These are phyloP conservation scores for Acronicta psi DNA, from an alignment of 2,888 invertebrate species.

Conservation along the genomic window DNA sequence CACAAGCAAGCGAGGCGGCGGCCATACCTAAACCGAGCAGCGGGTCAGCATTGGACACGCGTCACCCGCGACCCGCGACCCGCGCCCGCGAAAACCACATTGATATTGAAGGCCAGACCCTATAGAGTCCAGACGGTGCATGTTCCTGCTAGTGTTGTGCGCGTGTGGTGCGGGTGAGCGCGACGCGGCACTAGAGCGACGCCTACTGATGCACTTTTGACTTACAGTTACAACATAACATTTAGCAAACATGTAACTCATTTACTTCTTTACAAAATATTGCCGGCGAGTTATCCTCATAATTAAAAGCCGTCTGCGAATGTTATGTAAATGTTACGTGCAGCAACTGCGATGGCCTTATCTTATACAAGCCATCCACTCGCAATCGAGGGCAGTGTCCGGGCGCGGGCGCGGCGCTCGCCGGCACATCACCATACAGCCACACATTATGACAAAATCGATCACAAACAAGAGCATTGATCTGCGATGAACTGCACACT, in stretches of 20 bases:
- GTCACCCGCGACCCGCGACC: constrained; percentile 7
- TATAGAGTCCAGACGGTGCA: no score
- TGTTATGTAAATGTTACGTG: constrained; percentile 12
- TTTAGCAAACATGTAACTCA: no score
- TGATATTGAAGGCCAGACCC: no score
- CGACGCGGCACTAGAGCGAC: no score
- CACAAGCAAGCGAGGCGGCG: constrained; percentile 20
- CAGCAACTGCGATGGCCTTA: constrained; percentile 4
- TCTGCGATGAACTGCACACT: not conserved
- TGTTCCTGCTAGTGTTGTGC: no score
- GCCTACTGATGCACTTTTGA: no score
- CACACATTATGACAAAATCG: not conserved
- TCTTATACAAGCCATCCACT: constrained; percentile 14
- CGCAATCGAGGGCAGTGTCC: constrained; percentile 29
- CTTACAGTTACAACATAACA: no score
- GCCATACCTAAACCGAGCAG: constrained; percentile 19
- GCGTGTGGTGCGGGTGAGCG: no score
- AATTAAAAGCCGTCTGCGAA: not conserved
- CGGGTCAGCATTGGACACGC: constrained; percentile 24
- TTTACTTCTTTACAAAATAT: no score
- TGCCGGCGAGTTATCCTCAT: constrained; percentile 20
- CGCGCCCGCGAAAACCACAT: no score
- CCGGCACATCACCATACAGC: not conserved
- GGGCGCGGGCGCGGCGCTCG: constrained; percentile 3
- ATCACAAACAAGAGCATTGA: constrained; percentile 1